Evolutionary conservation across 2,888 invertebrate genomes (phyloP), one percentile per base, ranked within the genome.

Genomic region (Cyclophora albipunctata): DNA sequence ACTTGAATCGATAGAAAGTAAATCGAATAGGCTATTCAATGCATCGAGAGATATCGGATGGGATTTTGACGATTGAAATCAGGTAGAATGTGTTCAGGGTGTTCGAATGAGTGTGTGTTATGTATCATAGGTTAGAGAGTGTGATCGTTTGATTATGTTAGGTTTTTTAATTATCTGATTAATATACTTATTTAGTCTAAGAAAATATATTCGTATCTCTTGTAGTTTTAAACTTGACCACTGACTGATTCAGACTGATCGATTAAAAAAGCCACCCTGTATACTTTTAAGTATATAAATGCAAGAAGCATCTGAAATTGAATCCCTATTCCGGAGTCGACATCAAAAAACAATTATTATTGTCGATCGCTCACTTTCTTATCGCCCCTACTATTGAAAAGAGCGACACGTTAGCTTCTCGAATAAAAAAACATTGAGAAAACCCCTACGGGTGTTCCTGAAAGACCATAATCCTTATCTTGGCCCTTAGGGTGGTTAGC

Each of bases 401-500:
- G 42, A 50, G 49, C 56, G 53, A 54, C 53, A 49, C 54, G 56
- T 57, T 59, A 49, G 53, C 55, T 50, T 64, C 64, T 54, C 49
- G 48, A 37, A 5, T 5, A 37, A 37, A 55, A 66, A 69, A 65
- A 53, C 40, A n/a, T 51, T 45, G 45, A 42, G 55, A 60, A 65
- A 68, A 71, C 66, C 67, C 60, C 64, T 57, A 54, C 49, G 57
- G 54, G 62, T 56, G 53, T 20, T 20, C 20, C 60, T 71, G 37
- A 37, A 73, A 73, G 67, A 71, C 69, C 70, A 73, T 78, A 78
- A 78, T 71, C 75, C 75, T 78, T 79, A 79, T 78, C 78, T 63
- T 52, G 65, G 58, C 64, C 69, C 66, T 68, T 62, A 68, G 73
- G 75, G 69, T 69, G 72, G 76, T 78, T 78, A 76, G 75, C 78